Evolutionary conservation across 2,113 vertebrate genomes (phyloP).

Genomic region (Protobothrops flavoviridis): DNA sequence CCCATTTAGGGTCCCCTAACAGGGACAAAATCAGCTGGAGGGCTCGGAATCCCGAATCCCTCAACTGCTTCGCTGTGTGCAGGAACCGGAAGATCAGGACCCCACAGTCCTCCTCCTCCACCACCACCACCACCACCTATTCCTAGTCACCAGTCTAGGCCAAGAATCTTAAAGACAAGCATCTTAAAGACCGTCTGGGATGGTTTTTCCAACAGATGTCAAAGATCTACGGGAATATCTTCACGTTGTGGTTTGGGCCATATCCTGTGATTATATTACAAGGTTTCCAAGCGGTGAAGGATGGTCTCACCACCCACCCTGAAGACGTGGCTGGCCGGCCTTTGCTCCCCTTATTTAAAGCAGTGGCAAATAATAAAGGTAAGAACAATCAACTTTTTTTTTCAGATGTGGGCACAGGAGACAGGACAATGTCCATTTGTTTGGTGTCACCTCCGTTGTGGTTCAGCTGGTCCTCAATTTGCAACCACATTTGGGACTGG

Average conservation of each 20-base stretch:
- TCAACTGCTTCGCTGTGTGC: too few relatives aligned
- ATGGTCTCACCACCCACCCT: slow-evolving; percentile 39
- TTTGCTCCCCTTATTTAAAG: slow-evolving; percentile 21
- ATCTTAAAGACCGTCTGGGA: neutral
- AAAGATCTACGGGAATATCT: slow-evolving; percentile 49
- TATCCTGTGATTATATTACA: slow-evolving; percentile 38
- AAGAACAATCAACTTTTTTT: neutral
- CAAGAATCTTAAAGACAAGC: too few relatives aligned
- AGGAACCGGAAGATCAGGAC: too few relatives aligned
- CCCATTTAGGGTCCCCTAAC: too few relatives aligned
- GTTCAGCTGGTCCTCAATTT: too few relatives aligned
- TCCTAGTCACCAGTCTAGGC: too few relatives aligned
- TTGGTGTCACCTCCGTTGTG: neutral
- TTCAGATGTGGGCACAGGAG: neutral
- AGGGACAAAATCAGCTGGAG: too few relatives aligned
- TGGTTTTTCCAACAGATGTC: slow-evolving; percentile 45
- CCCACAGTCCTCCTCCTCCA: too few relatives aligned
- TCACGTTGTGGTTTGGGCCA: slow-evolving; percentile 58
- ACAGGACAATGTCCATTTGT: too few relatives aligned
- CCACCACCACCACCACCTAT: too few relatives aligned
- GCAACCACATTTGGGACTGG: too few relatives aligned
- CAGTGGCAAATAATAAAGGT: slow-evolving; percentile 54
- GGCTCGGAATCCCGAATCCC: too few relatives aligned
- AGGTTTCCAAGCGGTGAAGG: slow-evolving; percentile 56
- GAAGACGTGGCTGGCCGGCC: slow-evolving; percentile 50